Evolutionary conservation across 2,797 vertebrate species (phyloP).

Genomic region (Hydrophis major): DNA sequence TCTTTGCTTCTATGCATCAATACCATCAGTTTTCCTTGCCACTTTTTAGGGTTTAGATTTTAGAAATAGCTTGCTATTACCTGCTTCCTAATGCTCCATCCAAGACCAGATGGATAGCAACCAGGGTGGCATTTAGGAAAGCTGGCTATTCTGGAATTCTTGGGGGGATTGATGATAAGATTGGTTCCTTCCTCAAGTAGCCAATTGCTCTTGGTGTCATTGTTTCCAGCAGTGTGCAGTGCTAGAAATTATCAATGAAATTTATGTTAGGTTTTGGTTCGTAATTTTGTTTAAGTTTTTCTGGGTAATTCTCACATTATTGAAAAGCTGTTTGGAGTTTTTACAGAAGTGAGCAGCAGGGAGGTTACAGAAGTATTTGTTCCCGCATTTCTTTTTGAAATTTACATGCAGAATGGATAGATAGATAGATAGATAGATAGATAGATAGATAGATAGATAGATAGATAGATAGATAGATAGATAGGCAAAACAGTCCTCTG

Average conservation of each 20-base stretch:
- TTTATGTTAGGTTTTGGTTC: neutral
- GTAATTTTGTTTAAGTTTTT: neutral
- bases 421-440: too few relatives aligned
- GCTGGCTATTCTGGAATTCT: neutral
- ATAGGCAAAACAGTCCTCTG: neutral
- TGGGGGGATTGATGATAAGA: neutral
- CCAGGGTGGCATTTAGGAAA: neutral
- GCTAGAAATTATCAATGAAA: neutral
- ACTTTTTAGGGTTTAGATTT: neutral
- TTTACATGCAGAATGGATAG: neutral
- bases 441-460: too few relatives aligned
- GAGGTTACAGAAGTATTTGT: neutral
- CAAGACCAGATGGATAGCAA: neutral
- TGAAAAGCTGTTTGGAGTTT: neutral
- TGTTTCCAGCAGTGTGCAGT: neutral
- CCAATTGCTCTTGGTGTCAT: neutral
- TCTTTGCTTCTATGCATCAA: neutral
- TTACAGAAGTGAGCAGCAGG: neutral
- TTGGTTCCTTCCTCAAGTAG: neutral
- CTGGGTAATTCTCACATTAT: neutral
- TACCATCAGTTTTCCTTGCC: neutral
- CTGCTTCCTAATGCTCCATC: neutral
- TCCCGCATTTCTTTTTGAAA: neutral
- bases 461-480: neutral
- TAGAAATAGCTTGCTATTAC: neutral